Evolutionary conservation across 1,140 invertebrate species (phyloP), one percentile per base, ranked within the genome.

Genomic region (Dreissena polymorpha): DNA sequence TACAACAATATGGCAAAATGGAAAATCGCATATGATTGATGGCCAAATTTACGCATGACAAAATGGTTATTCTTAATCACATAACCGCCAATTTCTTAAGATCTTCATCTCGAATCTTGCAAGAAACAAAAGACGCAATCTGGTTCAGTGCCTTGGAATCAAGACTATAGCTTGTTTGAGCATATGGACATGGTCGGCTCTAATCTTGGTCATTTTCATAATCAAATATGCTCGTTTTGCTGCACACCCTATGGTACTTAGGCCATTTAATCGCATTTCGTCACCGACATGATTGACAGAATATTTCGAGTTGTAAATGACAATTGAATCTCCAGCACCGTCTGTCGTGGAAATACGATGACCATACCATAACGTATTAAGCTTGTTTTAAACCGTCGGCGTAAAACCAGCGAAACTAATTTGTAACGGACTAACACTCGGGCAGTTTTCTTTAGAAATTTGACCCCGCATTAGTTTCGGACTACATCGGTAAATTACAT

Each of bases 251-350:
- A 82, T 82, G 70, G 70, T 63, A 83, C 76, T 69, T 55, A 27
- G 51, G 68, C 50, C 72, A 51, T 83, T 83, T 76, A 83, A 70
- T 83, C 64, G 81, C 53, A 72, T 83, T 83, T 83, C 75, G 81
- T 83, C 81, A 76, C 69, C 72, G 57, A 14, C 12, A 14, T 76
- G 81, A 75, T 76, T 13, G 72, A 39, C n/a, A 39, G 81, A 83
- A 76, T 83, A 83, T 76, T 83, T 75, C 50, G 75, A 83, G n/a
- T 76, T 83, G 72, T 83, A 76, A 83, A 76, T 83, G 81, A 83
- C 69, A 76, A 83, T 64, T 76, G 60, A 76, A 75, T 83, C 53
- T 83, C 51, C 68, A 75, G 50, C 72, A 63, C 81, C 81, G 73
- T 83, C 81, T 83, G 81, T 75, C 81, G 53, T 16, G 3, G 13